These are phyloP conservation scores for Nycteola revayana DNA, from an alignment of 2,888 invertebrate species.

Conservation along the genomic window DNA sequence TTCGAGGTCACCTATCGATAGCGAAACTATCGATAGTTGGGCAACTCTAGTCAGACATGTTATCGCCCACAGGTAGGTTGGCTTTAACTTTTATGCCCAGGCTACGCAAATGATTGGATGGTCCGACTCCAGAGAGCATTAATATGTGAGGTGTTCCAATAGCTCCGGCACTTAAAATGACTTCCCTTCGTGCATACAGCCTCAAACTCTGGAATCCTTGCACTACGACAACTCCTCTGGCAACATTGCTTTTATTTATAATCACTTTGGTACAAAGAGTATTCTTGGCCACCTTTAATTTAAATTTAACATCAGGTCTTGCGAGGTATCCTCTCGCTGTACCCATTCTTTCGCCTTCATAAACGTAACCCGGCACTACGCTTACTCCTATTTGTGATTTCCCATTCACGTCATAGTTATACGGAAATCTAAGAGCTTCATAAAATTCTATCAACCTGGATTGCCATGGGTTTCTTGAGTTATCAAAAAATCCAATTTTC, in stretches of 20 bases:
- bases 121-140: conserved; percentile 60
- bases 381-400: conserved; percentile 54
- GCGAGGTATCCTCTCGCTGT: conserved; percentile 52
- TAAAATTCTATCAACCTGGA: conserved; percentile 40
- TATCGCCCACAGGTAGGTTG: no score
- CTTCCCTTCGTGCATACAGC: conserved; percentile 47
- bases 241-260: conserved; percentile 39
- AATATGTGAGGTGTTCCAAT: conserved; percentile 56
- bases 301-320: conserved; percentile 33
- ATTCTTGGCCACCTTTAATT: conserved; percentile 42
- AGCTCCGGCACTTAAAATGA: conserved; percentile 57
- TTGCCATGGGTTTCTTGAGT: conserved; percentile 52
- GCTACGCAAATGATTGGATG: conserved; percentile 39
- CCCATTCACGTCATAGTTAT: conserved; percentile 54
- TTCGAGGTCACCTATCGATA: no score
- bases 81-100: conserved; percentile 40
- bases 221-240: conserved; percentile 44
- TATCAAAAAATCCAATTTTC: conserved; percentile 43
- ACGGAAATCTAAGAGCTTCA: conserved; percentile 39
- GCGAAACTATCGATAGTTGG: no score
- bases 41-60: no score
- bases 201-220: conserved; percentile 19
- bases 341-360: conserved; percentile 49
- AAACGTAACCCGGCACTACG: conserved; percentile 45
- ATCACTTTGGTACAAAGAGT: conserved; percentile 50